Base-by-base conservation (phyloP, 2,797 vertebrate genomes). In the Anas capensis region DNA sequence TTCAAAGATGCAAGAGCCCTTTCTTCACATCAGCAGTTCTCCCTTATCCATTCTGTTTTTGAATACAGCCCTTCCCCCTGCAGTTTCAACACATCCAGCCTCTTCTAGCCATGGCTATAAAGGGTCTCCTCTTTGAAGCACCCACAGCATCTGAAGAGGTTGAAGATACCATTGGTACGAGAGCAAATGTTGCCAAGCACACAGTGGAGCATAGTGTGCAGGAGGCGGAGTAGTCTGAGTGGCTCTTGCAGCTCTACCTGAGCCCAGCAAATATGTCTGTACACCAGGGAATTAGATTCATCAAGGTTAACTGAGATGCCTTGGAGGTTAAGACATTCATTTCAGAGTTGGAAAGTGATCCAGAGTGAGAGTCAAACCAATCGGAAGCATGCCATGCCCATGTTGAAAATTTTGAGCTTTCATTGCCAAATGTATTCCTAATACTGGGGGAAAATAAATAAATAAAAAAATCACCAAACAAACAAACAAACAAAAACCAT, bases 111-210 rank as follows among this genome's bases (percentile, higher is more conserved):
- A 24, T 15, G 62, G 36, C 11, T 15, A 9, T 12, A 19, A 53
- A 48, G 20, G 3, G 14, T 57, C 61, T 57, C 14, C 14, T 54
- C 6, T 1, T 19, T 56, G 36, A 78, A 26, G 3, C 13, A 10
- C 14, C 11, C 17, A 42, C 15, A 44, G 24, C 40, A 66, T 9
- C 27, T n/a, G 18, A 46, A 31, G 8, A 70, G 8, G 31, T 31
- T 36, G 31, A 62, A 60, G 23, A 26, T 20, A 36, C 13, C 1
- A 1, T 76, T 36, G 0, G 1, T 12, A 38, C 24, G 71, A 69
- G 5, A 72, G 18, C 0, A 2, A 46, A 69, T 19, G 16, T 23
- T 83, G 6, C 8, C 49, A 40, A 27, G 46, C 29, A 46, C 1
- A 0, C 17, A 46, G 61, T 13, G 33, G 44, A 75, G 36, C 20